Evolutionary conservation across 2,797 vertebrate species (phyloP), one percentile per base, ranked within the genome.

Genomic region (Rhadinocentrus ornatus): DNA sequence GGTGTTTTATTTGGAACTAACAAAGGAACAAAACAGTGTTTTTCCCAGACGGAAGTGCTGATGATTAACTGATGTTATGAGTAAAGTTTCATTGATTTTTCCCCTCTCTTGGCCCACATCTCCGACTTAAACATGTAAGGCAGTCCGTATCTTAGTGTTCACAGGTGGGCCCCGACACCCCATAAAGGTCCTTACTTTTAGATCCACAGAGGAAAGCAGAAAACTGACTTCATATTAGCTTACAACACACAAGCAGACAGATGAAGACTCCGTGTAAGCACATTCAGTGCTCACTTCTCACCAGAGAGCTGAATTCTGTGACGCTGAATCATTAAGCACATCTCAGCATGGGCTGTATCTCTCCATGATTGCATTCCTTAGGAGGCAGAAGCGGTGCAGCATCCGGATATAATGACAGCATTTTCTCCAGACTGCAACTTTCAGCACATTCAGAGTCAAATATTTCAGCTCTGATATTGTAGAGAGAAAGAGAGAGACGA

Each of bases 391-490:
- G 37, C 35, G 8, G 9, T 53, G 48, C 68, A 39, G 61, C 46
- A 26, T 67, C 37, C 63, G 61, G 55, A 62, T 46, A 53, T 72
- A 70, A 78, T 73, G 70, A 73, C 77, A 64, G 59, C 66, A 62
- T 75, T 69, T 54, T 66, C 58, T 71, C 44, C 32, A 34, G 60
- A 66, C 60, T 39, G 26, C 70, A 71, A 58, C 63, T 77, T 59
- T 73, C 60, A 35, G 27, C 44, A 67, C 67, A 78, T 62, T 62
- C 16, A 20, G 44, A 78, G 56, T 71, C 66, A 73, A 76, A 80
- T 54, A 73, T 78, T 75, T 62, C 44, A 75, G 75, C 72, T 10
- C 46, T 73, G 71, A 11, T 50, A 69, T 54, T 59, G 37, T 2
- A n/a, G 29, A 61, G 35, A 58, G 35, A 26, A 26, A 26, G 37